Evolutionary conservation across 2,113 vertebrate genomes (phyloP).

Genomic region (Eulemur rufifrons): DNA sequence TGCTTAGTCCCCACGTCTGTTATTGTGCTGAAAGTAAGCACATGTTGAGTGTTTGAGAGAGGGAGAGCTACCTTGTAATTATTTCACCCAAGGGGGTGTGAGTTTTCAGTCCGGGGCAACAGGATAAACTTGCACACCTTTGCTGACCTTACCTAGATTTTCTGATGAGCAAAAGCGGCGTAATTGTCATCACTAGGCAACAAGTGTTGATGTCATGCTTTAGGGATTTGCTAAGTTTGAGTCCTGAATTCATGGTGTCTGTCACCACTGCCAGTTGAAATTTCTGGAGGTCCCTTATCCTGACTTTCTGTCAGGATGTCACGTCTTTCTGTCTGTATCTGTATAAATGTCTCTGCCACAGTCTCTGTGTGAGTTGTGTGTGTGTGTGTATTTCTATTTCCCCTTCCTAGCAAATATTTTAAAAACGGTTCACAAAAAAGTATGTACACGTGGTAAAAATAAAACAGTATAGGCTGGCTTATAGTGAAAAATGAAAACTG

Average conservation of each 20-base stretch:
- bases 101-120: background rate
- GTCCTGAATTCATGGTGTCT: background rate
- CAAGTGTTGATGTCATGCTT: background rate
- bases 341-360: background rate
- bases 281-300: background rate
- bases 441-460: background rate
- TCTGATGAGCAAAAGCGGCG: background rate
- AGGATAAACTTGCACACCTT: background rate
- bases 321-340: background rate
- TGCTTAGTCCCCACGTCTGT: background rate
- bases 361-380: background rate
- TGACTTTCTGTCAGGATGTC: background rate
- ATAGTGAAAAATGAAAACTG: background rate
- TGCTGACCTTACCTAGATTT: background rate
- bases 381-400: background rate
- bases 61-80: background rate
- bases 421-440: background rate
- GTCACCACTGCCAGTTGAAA: background rate
- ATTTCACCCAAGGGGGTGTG: background rate
- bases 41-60: background rate
- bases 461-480: background rate
- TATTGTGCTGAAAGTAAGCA: background rate
- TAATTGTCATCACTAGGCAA: background rate
- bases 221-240: background rate
- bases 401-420: background rate